Percentiles rank a stretch among this genome's conserved stretches.
Evolutionary conservation across 2,797 vertebrate genomes (phyloP).

Genomic region (Micropoecilia bifurca): DNA sequence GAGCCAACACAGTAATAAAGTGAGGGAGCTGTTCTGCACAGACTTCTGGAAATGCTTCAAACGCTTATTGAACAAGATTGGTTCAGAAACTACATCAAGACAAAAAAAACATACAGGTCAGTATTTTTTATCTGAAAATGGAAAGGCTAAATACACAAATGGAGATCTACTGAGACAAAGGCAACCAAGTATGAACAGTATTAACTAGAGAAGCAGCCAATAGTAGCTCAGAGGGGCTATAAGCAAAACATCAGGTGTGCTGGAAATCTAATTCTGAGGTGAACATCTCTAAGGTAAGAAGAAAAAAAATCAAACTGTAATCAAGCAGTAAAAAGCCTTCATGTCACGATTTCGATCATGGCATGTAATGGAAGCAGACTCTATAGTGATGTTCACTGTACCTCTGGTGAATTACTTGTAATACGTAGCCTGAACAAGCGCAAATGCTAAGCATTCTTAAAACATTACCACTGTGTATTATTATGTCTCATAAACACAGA

Average conservation of each 20-base stretch:
- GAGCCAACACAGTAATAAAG: neutral
- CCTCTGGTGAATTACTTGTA: conserved; percentile 75
- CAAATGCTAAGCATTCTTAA: conserved; percentile 18
- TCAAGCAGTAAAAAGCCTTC: conserved; percentile 43
- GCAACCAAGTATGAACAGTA: neutral
- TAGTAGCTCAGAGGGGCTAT: too few species aligned
- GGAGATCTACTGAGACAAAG: neutral
- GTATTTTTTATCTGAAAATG: neutral
- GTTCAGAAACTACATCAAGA: neutral
- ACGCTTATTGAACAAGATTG: neutral
- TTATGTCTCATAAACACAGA: conserved; percentile 1
- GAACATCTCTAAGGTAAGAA: neutral
- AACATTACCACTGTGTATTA: neutral
- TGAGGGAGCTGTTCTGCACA: neutral
- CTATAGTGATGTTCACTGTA: conserved; percentile 72
- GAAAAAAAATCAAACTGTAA: too few species aligned
- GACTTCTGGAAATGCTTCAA: neutral
- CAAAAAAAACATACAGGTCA: neutral
- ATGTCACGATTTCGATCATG: conserved; percentile 77
- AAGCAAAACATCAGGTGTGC: neutral
- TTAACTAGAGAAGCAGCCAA: neutral
- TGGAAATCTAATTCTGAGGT: neutral
- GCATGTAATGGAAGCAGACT: conserved; percentile 72
- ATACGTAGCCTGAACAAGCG: conserved; percentile 46
- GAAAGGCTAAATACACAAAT: neutral